Conservation (phyloP, 1,140 invertebrate species). For the Cephus cinctus region DNA sequence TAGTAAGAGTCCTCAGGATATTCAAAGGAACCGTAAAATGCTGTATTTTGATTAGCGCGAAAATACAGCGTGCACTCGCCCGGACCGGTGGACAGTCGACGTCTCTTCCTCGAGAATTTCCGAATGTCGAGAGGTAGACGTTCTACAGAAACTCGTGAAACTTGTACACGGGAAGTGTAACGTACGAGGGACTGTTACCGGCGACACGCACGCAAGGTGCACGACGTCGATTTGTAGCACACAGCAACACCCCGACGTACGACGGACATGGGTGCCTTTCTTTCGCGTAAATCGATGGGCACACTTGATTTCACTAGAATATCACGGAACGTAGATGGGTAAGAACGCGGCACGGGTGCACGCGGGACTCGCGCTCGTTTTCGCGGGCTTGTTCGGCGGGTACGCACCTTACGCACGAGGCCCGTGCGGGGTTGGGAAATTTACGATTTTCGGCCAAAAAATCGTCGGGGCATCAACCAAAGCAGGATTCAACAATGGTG, state of each 20-base stretch:
- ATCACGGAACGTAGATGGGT: constrained; percentile 6
- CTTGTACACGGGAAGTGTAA: background rate
- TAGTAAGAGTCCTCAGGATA: too few species aligned
- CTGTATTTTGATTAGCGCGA: too few species aligned
- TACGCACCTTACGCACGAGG: constrained; percentile 37
- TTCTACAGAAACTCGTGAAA: background rate
- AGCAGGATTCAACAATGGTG: constrained; percentile 53
- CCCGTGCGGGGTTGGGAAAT: constrained; percentile 34
- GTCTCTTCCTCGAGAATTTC: too few species aligned
- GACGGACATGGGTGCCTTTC: constrained; percentile 31
- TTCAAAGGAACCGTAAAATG: too few species aligned
- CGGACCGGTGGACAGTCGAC: too few species aligned
- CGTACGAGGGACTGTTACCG: background rate
- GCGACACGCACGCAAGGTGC: constrained; percentile 1
- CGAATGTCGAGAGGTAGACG: too few species aligned
- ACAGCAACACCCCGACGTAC: constrained; percentile 10
- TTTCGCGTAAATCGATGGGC: constrained; percentile 35
- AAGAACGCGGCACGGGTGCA: background rate
- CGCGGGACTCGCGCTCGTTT: constrained; percentile 1
- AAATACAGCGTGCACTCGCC: too few species aligned
- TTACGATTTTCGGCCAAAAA: constrained; percentile 38
- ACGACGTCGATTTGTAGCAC: too few species aligned
- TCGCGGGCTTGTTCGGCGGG: constrained; percentile 9
- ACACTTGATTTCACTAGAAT: constrained; percentile 34
- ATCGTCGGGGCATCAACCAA: constrained; percentile 47